Percentiles rank a stretch among this genome's conserved stretches.
Evolutionary conservation across 2,888 invertebrate genomes (phyloP).

Genomic region (Noctua janthina): DNA sequence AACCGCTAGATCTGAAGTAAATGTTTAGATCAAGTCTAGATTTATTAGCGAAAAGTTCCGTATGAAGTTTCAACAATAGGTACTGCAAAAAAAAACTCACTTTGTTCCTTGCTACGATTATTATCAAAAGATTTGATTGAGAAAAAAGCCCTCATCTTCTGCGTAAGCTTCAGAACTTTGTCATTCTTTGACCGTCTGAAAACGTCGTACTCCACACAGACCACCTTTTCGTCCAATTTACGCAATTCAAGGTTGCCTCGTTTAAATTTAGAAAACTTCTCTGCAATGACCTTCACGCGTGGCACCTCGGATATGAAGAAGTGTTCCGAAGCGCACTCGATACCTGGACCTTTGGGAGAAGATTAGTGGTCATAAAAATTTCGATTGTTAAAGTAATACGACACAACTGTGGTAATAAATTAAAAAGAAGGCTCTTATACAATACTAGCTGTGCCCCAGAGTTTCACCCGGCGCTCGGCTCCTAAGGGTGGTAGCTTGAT

Average conservation of each 20-base stretch:
- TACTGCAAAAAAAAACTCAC: slow-evolving; percentile 11
- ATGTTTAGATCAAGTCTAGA: background rate
- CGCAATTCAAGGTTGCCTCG: slow-evolving; percentile 81
- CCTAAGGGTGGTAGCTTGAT: background rate
- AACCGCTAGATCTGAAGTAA: background rate
- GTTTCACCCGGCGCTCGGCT: background rate
- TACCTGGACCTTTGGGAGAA: slow-evolving; percentile 8
- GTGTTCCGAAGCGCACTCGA: slow-evolving; percentile 52
- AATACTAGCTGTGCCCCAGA: background rate
- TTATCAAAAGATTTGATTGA: slow-evolving; percentile 73
- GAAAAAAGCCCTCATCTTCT: slow-evolving; percentile 83
- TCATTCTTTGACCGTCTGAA: slow-evolving; percentile 63
- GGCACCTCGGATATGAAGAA: slow-evolving; percentile 80
- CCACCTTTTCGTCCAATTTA: slow-evolving; percentile 82
- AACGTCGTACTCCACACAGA: slow-evolving; percentile 85
- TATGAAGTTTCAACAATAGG: background rate
- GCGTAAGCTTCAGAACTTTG: slow-evolving; percentile 67
- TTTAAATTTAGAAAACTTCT: slow-evolving; percentile 81
- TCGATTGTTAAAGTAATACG: background rate
- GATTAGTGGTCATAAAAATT: background rate
- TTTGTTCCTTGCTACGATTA: slow-evolving; percentile 33
- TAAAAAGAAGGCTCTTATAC: background rate
- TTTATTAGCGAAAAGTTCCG: background rate
- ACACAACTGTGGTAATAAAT: background rate
- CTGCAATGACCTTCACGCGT: slow-evolving; percentile 81